Evolutionary conservation across 2,888 invertebrate species (phyloP), one percentile per base, ranked within the genome.

Genomic region (Yponomeuta plumbellus): DNA sequence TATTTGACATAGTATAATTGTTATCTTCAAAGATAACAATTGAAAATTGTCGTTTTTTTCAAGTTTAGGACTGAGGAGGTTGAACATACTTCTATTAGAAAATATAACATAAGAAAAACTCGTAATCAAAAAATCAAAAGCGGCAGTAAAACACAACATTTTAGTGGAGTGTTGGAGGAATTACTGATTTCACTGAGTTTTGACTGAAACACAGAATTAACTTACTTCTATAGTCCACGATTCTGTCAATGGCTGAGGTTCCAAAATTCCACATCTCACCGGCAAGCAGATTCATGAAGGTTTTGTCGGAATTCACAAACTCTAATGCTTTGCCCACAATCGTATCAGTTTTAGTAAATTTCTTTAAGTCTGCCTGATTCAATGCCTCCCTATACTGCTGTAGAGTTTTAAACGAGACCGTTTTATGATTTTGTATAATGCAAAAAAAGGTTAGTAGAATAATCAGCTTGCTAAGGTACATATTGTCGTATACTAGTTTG

Each of bases 211-310:
- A n/a, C n/a, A n/a, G n/a, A n/a, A n/a, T n/a, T n/a, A 21, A 59
- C 21, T 69, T 52, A 75, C 80, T 78, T 74, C 83, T 83, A 2
- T 80, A 56, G 63, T 81, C 80, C 20, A 85, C 85, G 66, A 87
- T 83, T 56, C 70, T 83, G 68, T 88, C 88, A 44, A 88, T 81
- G 1, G 83, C 83, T 22, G 69, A 76, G 0, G 87, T 80, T 0
- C 89, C 89, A 4, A 86, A 73, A 57, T 87, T 84, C 89, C 88
- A 89, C 13, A 89, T 69, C 64, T 88, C 88, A 52, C 82, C 75
- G 0, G 88, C 89, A 1, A 89, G 73, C 44, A 88, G 71, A 68
- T 79, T 83, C 88, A 89, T 87, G 8, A 89, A 70, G 0, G 87
- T 86, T 71, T 75, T 81, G 66, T 88, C 87, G 0, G 88, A 88